These are phyloP conservation scores for Mobula birostris DNA, from an alignment of 2,113 vertebrate species.

Conservation along the genomic window DNA sequence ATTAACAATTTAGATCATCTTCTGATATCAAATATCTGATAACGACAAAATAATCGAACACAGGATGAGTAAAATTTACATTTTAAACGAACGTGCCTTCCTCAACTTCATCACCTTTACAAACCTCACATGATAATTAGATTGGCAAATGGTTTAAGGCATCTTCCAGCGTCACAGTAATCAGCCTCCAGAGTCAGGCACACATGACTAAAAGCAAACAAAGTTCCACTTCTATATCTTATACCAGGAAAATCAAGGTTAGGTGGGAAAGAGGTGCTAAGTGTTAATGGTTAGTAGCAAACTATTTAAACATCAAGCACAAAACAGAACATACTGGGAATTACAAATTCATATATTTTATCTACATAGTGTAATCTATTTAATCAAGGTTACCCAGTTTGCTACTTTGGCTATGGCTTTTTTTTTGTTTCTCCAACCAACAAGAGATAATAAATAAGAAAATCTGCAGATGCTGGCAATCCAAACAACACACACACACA, in stretches of 20 bases:
- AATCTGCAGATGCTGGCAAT: too few relatives aligned
- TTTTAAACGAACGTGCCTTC: neutral
- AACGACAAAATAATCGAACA: neutral
- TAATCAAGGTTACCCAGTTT: neutral
- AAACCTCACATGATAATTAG: neutral
- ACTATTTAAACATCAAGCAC: neutral
- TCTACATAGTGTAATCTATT: neutral
- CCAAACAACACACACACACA: too few relatives aligned
- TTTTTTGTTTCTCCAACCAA: neutral
- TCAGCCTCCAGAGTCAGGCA: neutral
- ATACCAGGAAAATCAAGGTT: neutral
- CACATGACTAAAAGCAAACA: neutral
- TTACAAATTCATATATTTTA: neutral
- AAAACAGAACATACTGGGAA: neutral
- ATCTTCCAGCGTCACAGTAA: neutral
- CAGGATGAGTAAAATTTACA: neutral
- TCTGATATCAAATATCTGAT: neutral
- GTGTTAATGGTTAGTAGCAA: neutral
- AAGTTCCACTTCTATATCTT: too few relatives aligned
- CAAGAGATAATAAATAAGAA: neutral
- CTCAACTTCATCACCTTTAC: too few relatives aligned
- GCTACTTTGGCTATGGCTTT: neutral
- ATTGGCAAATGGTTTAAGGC: neutral
- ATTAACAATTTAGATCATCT: neutral
- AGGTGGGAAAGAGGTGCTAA: neutral